These are phyloP conservation scores for Drosophila phalerata DNA, from an alignment of 2,888 invertebrate species.

Conservation along the genomic window DNA sequence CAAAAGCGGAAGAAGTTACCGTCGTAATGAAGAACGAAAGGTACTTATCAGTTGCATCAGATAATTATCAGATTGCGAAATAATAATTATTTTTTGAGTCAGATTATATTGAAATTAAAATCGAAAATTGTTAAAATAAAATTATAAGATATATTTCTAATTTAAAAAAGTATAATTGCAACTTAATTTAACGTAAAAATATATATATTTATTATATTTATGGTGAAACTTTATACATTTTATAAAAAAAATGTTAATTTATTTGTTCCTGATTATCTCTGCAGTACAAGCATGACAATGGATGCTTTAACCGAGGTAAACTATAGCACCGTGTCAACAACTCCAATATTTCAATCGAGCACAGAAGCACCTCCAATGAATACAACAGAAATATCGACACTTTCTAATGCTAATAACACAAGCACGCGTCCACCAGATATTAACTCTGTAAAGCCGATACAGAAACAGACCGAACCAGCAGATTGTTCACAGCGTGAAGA, in stretches of 20 bases:
- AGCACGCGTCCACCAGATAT: conserved; percentile 30
- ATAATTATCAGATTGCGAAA: neutral
- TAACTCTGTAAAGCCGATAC: neutral
- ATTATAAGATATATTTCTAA: no score
- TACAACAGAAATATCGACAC: conserved; percentile 1
- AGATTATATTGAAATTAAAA: no score
- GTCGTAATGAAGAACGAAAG: conserved; percentile 19
- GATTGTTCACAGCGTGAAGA: conserved; percentile 82
- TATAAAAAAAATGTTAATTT: no score
- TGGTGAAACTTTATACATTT: no score
- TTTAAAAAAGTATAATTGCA: no score
- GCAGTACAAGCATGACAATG: conserved; percentile 6
- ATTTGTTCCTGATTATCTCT: neutral
- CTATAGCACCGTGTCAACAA: conserved; percentile 9
- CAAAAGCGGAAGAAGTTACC: conserved; percentile 29
- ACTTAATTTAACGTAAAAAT: no score
- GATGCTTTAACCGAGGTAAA: conserved; percentile 6
- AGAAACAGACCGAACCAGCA: conserved; percentile 41
- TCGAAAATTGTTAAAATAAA: no score
- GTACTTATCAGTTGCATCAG: conserved; percentile 2
- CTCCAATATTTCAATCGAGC: conserved; percentile 19
- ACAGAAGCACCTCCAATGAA: conserved; percentile 11
- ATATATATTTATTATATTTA: no score
- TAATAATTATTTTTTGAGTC: neutral
- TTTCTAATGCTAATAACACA: conserved; percentile 23